A percentile compares a stretch with the other conserved stretches of the same genome.
These are phyloP conservation scores for Macropodus opercularis DNA, from an alignment of 2,797 vertebrate species.

Conservation along the genomic window DNA sequence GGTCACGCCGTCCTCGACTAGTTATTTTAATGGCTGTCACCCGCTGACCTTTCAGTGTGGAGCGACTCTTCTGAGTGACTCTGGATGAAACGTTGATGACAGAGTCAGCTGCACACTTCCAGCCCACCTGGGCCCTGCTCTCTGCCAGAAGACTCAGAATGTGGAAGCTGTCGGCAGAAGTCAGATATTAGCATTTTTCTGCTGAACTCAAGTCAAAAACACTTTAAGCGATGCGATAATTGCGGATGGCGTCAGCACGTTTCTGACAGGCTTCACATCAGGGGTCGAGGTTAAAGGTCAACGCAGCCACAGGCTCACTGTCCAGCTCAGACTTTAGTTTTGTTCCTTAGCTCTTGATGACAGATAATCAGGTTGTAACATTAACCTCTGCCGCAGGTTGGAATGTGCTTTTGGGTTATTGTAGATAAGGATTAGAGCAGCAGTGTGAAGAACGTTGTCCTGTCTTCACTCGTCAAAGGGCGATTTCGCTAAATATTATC, in stretches of 20 bases:
- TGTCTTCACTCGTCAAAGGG: too few species aligned
- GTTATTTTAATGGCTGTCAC: conserved; percentile 47
- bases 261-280: not conserved
- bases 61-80: conserved; percentile 20
- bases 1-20: conserved; percentile 16
- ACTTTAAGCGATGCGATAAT: conserved; percentile 19
- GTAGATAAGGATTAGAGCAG: too few species aligned
- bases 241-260: conserved; percentile 16
- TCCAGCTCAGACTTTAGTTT: conserved; percentile 8
- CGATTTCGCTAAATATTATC: too few species aligned
- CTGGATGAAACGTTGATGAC: conserved; percentile 23
- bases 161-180: conserved; percentile 13
- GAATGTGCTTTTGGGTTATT: conserved; percentile 66
- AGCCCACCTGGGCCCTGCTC: conserved; percentile 23
- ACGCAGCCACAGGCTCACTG: conserved; percentile 14
- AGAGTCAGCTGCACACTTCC: conserved; percentile 10
- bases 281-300: conserved; percentile 28
- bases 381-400: conserved; percentile 28
- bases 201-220: conserved; percentile 31
- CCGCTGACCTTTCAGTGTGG: conserved; percentile 31
- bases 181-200: conserved; percentile 36
- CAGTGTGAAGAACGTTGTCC: too few species aligned
- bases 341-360: conserved; percentile 28
- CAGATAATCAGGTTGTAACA: conserved; percentile 37
- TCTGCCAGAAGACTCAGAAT: not conserved